Conservation (phyloP, 2,113 vertebrate species). For the Pao palembangensis region DNA sequence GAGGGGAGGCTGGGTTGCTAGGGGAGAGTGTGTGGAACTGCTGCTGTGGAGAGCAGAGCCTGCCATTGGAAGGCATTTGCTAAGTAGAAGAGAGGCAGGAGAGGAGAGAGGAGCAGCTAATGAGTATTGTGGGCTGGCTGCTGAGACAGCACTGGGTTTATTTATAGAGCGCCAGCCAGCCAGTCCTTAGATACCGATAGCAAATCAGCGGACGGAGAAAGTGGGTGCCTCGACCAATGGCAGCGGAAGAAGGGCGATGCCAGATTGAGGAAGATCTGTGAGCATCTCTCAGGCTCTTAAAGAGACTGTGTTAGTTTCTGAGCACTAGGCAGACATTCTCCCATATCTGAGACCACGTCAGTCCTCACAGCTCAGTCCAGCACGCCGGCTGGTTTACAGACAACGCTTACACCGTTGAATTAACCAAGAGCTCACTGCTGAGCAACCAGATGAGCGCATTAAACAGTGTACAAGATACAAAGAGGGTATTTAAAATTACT, state of each 20-base stretch:
- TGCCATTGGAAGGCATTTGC: slow-evolving; percentile 64
- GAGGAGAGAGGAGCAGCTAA: slow-evolving; percentile 64
- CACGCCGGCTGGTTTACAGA: too few relatives aligned
- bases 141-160: slow-evolving; percentile 85
- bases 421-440: too few relatives aligned
- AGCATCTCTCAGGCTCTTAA: slow-evolving; percentile 73
- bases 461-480: too few relatives aligned
- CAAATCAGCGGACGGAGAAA: slow-evolving; percentile 74
- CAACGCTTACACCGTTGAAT: too few relatives aligned
- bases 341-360: background rate
- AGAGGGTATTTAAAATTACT: too few relatives aligned
- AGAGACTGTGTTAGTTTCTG: slow-evolving; percentile 70
- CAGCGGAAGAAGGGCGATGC: slow-evolving; percentile 59
- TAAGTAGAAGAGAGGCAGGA: slow-evolving; percentile 53
- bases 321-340: slow-evolving; percentile 65
- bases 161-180: slow-evolving; percentile 82
- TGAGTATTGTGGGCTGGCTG: slow-evolving; percentile 73
- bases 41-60: slow-evolving; percentile 50
- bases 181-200: slow-evolving; percentile 83
- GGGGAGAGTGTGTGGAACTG: slow-evolving; percentile 58
- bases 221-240: slow-evolving; percentile 69
- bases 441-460: too few relatives aligned
- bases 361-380: background rate
- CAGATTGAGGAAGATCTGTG: slow-evolving; percentile 76
- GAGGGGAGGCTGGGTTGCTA: slow-evolving; percentile 60